A percentile compares a stretch with the other conserved stretches of the same genome.
Evolutionary conservation across 2,797 vertebrate genomes (phyloP).

Genomic region (Microctenopoma steveboyesi): DNA sequence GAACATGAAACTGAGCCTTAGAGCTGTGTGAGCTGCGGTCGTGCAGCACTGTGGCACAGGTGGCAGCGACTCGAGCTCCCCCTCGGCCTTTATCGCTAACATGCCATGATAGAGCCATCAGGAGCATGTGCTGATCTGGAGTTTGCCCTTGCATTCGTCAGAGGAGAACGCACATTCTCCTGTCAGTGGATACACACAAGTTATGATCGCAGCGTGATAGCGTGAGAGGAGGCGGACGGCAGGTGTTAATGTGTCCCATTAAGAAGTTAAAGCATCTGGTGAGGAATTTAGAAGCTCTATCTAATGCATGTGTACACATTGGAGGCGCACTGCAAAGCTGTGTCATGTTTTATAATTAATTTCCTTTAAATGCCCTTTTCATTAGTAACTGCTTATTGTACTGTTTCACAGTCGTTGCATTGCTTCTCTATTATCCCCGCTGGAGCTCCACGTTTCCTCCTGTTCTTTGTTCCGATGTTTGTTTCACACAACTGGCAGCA

Average conservation of each 20-base stretch:
- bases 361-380: constrained; percentile 22
- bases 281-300: constrained; percentile 49
- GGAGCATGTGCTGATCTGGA: constrained; percentile 53
- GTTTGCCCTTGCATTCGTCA: constrained; percentile 48
- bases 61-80: not conserved
- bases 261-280: constrained; percentile 47
- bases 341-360: constrained; percentile 41
- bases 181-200: constrained; percentile 17
- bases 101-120: constrained; percentile 62
- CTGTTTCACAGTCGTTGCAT: constrained; percentile 18
- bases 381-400: constrained; percentile 8
- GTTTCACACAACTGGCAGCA: constrained; percentile 5
- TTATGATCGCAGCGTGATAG: constrained; percentile 1
- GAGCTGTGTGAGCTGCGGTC: not conserved
- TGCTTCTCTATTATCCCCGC: constrained; percentile 7
- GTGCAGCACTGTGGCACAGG: constrained; percentile 16
- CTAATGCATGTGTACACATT: not conserved
- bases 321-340: constrained; percentile 11
- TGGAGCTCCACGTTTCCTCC: constrained; percentile 9
- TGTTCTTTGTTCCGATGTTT: constrained; percentile 14
- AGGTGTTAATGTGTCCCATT: constrained; percentile 52
- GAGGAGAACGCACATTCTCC: constrained; percentile 27
- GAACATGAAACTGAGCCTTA: constrained; percentile 18
- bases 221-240: constrained; percentile 3
- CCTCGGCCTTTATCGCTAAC: constrained; percentile 58